These are phyloP conservation scores for Porites cylindrica DNA, from an alignment of 92 coral and sea anemone genomes.

Conservation along the genomic window DNA sequence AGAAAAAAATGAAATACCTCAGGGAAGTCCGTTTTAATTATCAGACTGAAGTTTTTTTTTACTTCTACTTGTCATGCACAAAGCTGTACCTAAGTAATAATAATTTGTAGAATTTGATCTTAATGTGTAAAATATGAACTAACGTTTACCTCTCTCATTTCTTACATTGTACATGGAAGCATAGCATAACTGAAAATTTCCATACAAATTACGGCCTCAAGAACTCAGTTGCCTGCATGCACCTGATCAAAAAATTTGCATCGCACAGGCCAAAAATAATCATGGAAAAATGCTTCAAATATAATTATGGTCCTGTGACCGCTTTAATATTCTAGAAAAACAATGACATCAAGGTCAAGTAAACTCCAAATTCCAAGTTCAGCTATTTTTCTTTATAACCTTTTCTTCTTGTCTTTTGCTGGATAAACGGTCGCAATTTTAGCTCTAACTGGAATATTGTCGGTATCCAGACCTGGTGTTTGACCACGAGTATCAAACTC, in stretches of 20 bases:
- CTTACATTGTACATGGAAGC: background rate
- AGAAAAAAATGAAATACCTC: no score
- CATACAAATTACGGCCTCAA: conserved; percentile 3
- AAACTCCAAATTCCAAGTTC: conserved; percentile 4
- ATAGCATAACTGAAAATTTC: background rate
- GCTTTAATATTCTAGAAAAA: no score
- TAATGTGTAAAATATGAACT: background rate
- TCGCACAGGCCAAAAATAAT: background rate
- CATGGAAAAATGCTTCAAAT: background rate
- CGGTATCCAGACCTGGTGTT: conserved; percentile 52
- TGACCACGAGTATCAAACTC: conserved; percentile 64
- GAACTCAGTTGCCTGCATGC: background rate
- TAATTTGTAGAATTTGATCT: background rate
- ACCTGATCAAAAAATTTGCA: background rate
- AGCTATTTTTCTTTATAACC: background rate
- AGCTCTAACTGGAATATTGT: conserved; percentile 53
- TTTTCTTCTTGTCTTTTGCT: conserved; percentile 4
- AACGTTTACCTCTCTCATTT: background rate
- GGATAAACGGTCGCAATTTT: conserved; percentile 59
- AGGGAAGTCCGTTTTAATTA: no score
- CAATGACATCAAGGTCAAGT: background rate
- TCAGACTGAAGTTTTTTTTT: no score
- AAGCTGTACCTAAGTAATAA: no score
- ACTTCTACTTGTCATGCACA: no score
- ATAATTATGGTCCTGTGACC: background rate